phyloP scores from a whole-genome alignment of 2,888 invertebrate genomes.

The Teinopalpus imperialis region DNA sequence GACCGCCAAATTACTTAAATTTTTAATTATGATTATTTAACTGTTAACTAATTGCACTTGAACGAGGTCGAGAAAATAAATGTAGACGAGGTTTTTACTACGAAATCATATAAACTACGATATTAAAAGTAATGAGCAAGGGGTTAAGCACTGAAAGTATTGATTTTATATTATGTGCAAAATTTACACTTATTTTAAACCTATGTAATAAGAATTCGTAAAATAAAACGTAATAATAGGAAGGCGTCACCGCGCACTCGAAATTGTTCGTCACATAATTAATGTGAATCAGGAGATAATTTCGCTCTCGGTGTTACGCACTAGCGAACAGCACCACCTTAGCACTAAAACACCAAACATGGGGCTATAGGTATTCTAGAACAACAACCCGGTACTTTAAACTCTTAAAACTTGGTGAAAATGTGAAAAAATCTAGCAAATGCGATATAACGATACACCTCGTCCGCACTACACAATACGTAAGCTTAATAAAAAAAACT shows the following conservation, averaged over 20 bases:
- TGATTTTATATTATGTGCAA: conserved; percentile 65
- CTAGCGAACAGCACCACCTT: conserved; percentile 38
- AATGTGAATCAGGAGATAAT: conserved; percentile 69
- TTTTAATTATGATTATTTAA: conserved; percentile 37
- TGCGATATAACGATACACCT: conserved; percentile 45
- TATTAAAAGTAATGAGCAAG: not conserved
- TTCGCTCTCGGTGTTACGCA: conserved; percentile 53
- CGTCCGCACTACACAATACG: conserved; percentile 61
- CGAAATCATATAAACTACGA: not conserved
- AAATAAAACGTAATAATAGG: conserved; percentile 3
- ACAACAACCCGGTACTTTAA: conserved; percentile 2
- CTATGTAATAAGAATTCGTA: not conserved
- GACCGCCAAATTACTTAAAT: conserved; percentile 54
- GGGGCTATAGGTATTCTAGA: not conserved
- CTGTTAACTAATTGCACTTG: conserved; percentile 35
- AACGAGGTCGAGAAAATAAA: conserved; percentile 9
- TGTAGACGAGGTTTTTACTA: not conserved
- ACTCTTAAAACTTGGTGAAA: conserved; percentile 23
- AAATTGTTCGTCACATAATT: conserved; percentile 78
- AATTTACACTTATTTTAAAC: conserved; percentile 37
- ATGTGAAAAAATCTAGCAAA: conserved; percentile 14
- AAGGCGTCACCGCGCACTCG: conserved; percentile 69
- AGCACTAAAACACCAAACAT: conserved; percentile 32
- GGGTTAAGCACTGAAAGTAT: conserved; percentile 38
- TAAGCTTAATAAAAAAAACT: conserved; percentile 69